Evolutionary conservation across 2,797 vertebrate species (phyloP), one percentile per base, ranked within the genome.

Genomic region (Florisuga fusca): DNA sequence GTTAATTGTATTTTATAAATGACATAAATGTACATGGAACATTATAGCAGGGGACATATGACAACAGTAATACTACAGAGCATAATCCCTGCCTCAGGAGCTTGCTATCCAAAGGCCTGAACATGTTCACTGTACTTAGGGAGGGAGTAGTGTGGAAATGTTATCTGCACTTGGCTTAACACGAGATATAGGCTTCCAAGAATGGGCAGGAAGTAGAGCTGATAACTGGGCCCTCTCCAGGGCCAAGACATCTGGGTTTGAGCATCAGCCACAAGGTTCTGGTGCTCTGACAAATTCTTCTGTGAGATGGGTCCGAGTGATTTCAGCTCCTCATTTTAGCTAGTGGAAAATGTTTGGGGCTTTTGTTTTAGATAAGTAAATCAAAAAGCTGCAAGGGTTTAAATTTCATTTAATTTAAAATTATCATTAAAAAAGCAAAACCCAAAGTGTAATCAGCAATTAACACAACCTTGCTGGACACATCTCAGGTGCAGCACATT

Each of bases 21-120:
- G 76, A 91, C 87, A 93, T 82, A 90, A 94, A 86, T 94, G 93
- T 93, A 79, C 83, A 64, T 61, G 77, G 87, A 95, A 95, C 95
- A 94, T 90, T 96, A 71, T 91, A 95, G 55, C 71, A 88, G 91
- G 92, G 95, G 94, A 81, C 95, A 95, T 88, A 84, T 86, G 91
- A 92, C 92, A 91, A 84, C 80, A 71, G 80, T 94, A 95, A 93
- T 84, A 62, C 85, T 58, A 89, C 50, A 64, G 85, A 95, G 85
- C 85, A 84, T 67, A 93, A 94, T 91, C 48, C 45, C 87, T 88
- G 93, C 87, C 89, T 93, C 80, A 57, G 85, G 87, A 95, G 29
- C 59, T 94, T 81, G 55, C 80, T 89, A 50, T 88, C 62, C 3
- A 0, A 91, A 64, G 76, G 76, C 66, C 55, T 92, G 89, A 92